Conservation (phyloP, 2,113 vertebrate species). For the Copsychus sechellarum region DNA sequence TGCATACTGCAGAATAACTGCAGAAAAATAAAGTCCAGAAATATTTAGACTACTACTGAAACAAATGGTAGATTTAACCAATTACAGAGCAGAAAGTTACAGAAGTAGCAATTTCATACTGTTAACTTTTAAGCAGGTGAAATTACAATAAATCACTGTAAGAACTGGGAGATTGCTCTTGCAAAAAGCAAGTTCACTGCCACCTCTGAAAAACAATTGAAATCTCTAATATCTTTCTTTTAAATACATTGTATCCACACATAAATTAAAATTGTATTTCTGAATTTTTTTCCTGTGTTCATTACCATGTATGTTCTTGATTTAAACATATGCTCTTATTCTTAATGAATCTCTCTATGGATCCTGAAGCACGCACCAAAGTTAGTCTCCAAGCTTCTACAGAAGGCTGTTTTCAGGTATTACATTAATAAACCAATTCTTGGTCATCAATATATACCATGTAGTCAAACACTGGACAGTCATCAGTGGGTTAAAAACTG, state of each 20-base stretch:
- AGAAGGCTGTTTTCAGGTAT: background rate
- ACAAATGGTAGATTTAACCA: slow-evolving; percentile 4
- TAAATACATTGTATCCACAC: slow-evolving; percentile 2
- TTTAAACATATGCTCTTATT: background rate
- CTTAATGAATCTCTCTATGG: background rate
- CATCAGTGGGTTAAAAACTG: background rate
- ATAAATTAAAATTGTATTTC: background rate
- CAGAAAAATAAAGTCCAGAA: slow-evolving; percentile 49
- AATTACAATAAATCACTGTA: slow-evolving; percentile 18
- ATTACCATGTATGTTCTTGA: background rate
- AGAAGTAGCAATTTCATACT: background rate
- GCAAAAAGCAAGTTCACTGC: background rate
- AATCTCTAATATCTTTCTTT: slow-evolving; percentile 16
- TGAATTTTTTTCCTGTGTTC: background rate
- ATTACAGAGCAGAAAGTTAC: background rate
- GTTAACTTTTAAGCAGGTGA: slow-evolving; percentile 41
- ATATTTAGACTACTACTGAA: slow-evolving; percentile 55
- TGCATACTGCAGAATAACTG: background rate
- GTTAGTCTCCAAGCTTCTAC: background rate
- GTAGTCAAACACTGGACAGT: background rate
- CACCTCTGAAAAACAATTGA: background rate
- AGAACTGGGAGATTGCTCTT: background rate
- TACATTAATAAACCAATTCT: background rate
- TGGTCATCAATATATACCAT: background rate
- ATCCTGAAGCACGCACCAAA: background rate